These are phyloP conservation scores for Geotrypetes seraphini DNA, from an alignment of 2,797 vertebrate species.

Conservation along the genomic window DNA sequence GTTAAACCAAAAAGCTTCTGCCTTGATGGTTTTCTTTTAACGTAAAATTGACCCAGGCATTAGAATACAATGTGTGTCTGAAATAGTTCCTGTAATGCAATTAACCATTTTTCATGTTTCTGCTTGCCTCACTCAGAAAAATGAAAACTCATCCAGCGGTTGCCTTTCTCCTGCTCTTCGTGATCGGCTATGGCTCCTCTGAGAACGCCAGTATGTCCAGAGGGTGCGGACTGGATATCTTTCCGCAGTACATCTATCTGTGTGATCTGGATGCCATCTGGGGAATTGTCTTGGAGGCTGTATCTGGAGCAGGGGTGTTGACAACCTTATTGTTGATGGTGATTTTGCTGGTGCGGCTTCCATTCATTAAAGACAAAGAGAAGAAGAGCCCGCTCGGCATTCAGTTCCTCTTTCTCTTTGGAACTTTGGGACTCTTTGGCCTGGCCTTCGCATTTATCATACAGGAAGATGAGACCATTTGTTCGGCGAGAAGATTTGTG, in stretches of 20 bases:
- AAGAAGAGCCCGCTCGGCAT: slow-evolving; percentile 78
- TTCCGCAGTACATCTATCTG: slow-evolving; percentile 76
- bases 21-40: no score
- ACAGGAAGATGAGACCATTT: slow-evolving; percentile 73
- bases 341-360: slow-evolving; percentile 77
- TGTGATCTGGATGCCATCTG: slow-evolving; percentile 90
- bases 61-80: no score
- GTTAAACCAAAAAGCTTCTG: no score
- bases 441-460: slow-evolving; percentile 90
- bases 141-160: slow-evolving; percentile 51
- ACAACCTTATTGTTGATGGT: slow-evolving; percentile 70
- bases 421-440: slow-evolving; percentile 79
- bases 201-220: slow-evolving; percentile 66
- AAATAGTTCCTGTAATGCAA: no score
- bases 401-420: slow-evolving; percentile 80
- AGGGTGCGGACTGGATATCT: slow-evolving; percentile 80
- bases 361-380: slow-evolving; percentile 79
- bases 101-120: not conserved
- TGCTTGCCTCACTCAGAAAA: slow-evolving; percentile 39
- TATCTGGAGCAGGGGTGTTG: slow-evolving; percentile 72
- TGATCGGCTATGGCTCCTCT: slow-evolving; percentile 60
- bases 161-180: slow-evolving; percentile 63
- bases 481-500: slow-evolving; percentile 73
- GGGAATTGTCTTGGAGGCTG: slow-evolving; percentile 84
- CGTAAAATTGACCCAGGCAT: no score